A percentile compares a stretch with the other conserved stretches of the same genome.
Evolutionary conservation across 2,113 vertebrate species (phyloP).

Genomic region (Clarias batrachus): DNA sequence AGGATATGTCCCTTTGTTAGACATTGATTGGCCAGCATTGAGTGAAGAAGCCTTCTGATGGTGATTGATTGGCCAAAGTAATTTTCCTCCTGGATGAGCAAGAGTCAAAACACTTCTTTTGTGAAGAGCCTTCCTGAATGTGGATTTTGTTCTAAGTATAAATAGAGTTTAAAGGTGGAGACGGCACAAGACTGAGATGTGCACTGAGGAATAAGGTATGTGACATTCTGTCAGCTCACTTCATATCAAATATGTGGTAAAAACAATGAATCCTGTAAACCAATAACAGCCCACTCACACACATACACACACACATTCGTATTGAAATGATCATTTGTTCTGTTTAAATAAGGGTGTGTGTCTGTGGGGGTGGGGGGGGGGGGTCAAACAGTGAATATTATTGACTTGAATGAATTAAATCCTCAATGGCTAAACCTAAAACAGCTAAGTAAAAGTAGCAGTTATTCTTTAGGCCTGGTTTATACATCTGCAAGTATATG

Average conservation of each 20-base stretch:
- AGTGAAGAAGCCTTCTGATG: constrained; percentile 60
- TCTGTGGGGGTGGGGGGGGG: too few species aligned
- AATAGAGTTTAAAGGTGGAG: constrained; percentile 51
- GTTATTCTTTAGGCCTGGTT: not conserved
- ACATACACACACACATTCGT: not conserved
- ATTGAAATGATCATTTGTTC: not conserved
- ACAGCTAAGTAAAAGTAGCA: not conserved
- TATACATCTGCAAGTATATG: not conserved
- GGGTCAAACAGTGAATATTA: not conserved
- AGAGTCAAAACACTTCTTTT: constrained; percentile 50
- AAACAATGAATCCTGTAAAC: constrained; percentile 53
- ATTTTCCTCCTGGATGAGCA: constrained; percentile 68
- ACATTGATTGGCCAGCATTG: constrained; percentile 59
- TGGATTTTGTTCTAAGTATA: constrained; percentile 47
- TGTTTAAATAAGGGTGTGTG: not conserved
- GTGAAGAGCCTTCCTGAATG: constrained; percentile 53
- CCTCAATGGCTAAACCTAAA: not conserved
- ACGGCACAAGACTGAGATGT: constrained; percentile 38
- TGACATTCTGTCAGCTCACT: constrained; percentile 68
- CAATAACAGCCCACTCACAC: constrained; percentile 7
- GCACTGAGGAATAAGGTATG: constrained; percentile 59
- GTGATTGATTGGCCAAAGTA: constrained; percentile 67
- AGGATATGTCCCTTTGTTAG: constrained; percentile 51
- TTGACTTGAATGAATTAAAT: not conserved
- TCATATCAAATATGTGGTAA: constrained; percentile 61